A percentile compares a stretch with the other conserved stretches of the same genome.
These are phyloP conservation scores for Chouioia cunea DNA, from an alignment of 2,888 invertebrate genomes.

Conservation along the genomic window DNA sequence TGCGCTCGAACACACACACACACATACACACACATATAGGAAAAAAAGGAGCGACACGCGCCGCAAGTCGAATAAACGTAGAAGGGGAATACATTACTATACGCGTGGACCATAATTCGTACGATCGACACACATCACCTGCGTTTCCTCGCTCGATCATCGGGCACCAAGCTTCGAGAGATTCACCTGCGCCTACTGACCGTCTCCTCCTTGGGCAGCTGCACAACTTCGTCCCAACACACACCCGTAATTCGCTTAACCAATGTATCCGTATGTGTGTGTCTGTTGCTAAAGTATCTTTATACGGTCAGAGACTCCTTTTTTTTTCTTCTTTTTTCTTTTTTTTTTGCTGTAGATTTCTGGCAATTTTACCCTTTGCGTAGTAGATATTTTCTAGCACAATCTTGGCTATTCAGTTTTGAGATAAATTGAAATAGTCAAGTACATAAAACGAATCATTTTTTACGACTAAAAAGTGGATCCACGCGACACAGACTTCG, in stretches of 20 bases:
- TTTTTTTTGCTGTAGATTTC: too few species aligned
- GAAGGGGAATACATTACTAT: background rate
- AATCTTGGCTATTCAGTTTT: too few species aligned
- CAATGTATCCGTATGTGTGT: conserved; percentile 51
- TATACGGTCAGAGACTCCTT: too few species aligned
- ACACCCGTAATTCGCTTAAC: conserved; percentile 61
- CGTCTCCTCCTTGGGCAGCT: conserved; percentile 55
- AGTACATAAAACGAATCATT: too few species aligned
- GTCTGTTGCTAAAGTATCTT: conserved; percentile 38
- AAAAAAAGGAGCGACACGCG: background rate
- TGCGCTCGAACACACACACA: too few species aligned
- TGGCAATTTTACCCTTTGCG: too few species aligned
- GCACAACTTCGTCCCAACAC: conserved; percentile 39
- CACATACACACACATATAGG: too few species aligned
- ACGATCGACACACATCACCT: conserved; percentile 63
- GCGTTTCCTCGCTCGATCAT: conserved; percentile 54
- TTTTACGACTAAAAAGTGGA: too few species aligned
- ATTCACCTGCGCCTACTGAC: conserved; percentile 61
- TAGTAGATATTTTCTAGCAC: too few species aligned
- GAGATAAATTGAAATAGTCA: too few species aligned
- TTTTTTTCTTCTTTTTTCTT: too few species aligned
- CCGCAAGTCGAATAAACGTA: background rate
- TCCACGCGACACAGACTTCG: too few species aligned
- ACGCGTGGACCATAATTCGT: conserved; percentile 56
- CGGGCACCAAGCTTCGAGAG: conserved; percentile 57